Percentiles rank a stretch among this genome's conserved stretches.
Conservation (phyloP, 2,797 vertebrate genomes). For the Anguilla anguilla region DNA sequence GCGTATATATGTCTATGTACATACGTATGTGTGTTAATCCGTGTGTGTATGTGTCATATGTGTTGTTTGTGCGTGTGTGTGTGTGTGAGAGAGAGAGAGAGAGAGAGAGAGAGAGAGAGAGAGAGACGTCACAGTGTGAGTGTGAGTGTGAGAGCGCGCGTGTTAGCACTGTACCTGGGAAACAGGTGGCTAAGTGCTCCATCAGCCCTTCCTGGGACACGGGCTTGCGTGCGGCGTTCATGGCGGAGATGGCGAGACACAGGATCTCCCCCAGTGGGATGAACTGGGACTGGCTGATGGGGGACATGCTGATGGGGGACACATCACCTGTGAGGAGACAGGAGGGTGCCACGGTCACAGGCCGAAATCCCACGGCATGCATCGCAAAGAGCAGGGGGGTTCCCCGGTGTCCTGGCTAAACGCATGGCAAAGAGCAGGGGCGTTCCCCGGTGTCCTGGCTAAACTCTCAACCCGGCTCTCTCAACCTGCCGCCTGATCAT, state of each 20-base stretch:
- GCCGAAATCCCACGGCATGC: no score
- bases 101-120: not conserved
- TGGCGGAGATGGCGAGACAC: conserved; percentile 97
- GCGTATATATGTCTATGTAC: not conserved
- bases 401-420: no score
- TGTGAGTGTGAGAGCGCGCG: not conserved
- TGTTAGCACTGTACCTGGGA: conserved; percentile 85
- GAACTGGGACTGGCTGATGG: conserved; percentile 99
- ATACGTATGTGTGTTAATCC: not conserved
- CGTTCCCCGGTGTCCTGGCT: no score
- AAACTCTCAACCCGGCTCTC: no score
- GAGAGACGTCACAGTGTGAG: no score
- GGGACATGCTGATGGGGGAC: conserved; percentile 99
- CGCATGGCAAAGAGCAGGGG: no score
- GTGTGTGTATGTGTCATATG: not conserved
- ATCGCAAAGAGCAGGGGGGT: no score
- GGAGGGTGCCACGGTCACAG: not conserved
- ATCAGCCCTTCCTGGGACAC: conserved; percentile 98
- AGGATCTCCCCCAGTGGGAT: conserved; percentile 99
- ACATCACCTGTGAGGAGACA: conserved; percentile 88
- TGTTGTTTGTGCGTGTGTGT: not conserved
- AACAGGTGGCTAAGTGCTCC: conserved; percentile 97
- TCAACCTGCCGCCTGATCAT: no score
- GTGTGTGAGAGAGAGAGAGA: not conserved
- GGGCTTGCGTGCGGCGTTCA: conserved; percentile 97